phyloP scores from a whole-genome alignment of 2,888 invertebrate species.

The Loripinus fragilis region DNA sequence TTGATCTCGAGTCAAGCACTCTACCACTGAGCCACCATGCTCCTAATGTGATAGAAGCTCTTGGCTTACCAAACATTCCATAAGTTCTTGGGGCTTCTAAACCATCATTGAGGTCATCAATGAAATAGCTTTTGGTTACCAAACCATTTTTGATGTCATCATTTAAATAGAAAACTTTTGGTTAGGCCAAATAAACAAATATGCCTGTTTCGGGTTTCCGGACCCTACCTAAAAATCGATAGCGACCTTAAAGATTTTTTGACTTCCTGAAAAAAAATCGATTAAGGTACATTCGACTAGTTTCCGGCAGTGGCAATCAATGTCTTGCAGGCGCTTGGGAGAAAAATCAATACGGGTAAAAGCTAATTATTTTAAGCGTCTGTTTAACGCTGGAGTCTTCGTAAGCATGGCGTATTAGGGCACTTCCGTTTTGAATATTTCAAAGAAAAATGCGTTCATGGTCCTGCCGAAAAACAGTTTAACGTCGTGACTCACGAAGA shows the following conservation, averaged over 20 bases:
- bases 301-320: background rate
- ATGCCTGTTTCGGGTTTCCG: background rate
- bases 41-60: too few relatives aligned
- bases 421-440: background rate
- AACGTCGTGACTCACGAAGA: background rate
- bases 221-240: background rate
- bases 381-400: too few relatives aligned
- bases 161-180: too few relatives aligned
- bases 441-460: background rate
- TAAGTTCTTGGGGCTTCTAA: too few relatives aligned
- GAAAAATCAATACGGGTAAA: too few relatives aligned
- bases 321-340: background rate
- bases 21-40: too few relatives aligned
- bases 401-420: background rate
- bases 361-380: too few relatives aligned
- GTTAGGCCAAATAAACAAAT: constrained; percentile 10
- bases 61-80: too few relatives aligned
- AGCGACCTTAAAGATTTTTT: constrained; percentile 1
- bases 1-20: too few relatives aligned
- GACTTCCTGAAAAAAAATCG: background rate
- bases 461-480: constrained; percentile 6
- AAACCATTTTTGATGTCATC: too few relatives aligned
- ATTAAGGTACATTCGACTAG: background rate
- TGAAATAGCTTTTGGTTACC: too few relatives aligned
- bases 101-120: too few relatives aligned